Base-by-base conservation (phyloP, 2,888 invertebrate genomes). In the Sycophila texana region DNA sequence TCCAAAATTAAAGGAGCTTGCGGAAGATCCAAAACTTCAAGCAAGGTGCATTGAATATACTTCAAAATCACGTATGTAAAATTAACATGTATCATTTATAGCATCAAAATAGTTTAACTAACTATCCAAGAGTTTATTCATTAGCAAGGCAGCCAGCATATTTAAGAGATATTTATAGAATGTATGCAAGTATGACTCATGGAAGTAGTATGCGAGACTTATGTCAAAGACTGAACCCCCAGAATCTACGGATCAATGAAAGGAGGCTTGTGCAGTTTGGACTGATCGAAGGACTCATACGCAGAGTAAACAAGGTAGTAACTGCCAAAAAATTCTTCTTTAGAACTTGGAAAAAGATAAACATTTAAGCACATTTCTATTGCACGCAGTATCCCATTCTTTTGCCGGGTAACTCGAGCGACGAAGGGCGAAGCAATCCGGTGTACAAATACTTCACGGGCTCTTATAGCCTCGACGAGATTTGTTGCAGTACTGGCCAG, bases 241-340 rank as follows among this genome's bases (percentile, higher is more conserved):
- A 95, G 83, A 93, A 93, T 83, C 91, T 95, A 66, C 93, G 94
- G 84, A 95, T 96, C 85, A 95, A 96, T 87, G 96, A 96, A 91
- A 92, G 96, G 83, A 95, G 95, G 86, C 92, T 98, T 67, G 95
- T 97, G 72, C 95, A 97, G 84, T 98, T 97, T 90, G 97, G 97
- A 0, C 92, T 97, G n/a, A 92, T 97, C 5, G 95, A 97, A 87
- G 96, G 96, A 0, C 92, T 97, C 7, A 96, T 98, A 77, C 92
- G 96, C 51, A 92, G 96, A 83, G 93, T 97, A 0, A 94, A 97
- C 85, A 96, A 96, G 92, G 94, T 94, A 83, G 26, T 67, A 39
- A 13, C 30, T 30, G 2, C 3, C 16, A 18, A 30, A 7, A 10
- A 26, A 22, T 20, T 22, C 10, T 13, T 22, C 20, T 58, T 58